Percentiles rank a stretch among this genome's conserved stretches.
Conservation (phyloP, 2,113 vertebrate species). For the Platycercus adscitus region DNA sequence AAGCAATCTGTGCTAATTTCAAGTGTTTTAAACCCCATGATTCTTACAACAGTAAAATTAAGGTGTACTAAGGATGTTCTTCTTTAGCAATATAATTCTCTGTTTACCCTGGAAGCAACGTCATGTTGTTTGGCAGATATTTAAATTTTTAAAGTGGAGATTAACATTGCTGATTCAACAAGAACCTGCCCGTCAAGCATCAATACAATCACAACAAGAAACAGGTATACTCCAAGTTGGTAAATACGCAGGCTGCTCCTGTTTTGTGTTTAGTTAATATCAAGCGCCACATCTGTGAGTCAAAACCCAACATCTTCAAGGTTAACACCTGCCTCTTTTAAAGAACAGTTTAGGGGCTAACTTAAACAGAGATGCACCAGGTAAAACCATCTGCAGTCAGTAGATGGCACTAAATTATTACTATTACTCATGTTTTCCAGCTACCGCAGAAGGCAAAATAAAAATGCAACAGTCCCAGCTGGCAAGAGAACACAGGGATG, state of each 20-base stretch:
- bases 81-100: not conserved
- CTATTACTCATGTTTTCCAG: not conserved
- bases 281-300: too few species aligned
- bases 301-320: not conserved
- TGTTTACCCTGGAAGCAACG: not conserved
- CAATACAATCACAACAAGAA: not conserved
- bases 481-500: rapidly evolving
- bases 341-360: not conserved
- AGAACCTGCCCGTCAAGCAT: not conserved
- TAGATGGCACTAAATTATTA: slow-evolving; percentile 8
- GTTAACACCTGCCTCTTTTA: too few species aligned
- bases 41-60: not conserved
- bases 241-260: not conserved
- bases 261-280: not conserved
- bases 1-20: not conserved
- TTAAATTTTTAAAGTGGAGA: not conserved
- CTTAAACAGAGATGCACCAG: not conserved
- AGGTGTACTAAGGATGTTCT: not conserved
- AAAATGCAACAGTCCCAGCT: not conserved
- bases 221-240: not conserved
- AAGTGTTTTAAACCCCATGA: not conserved
- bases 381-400: not conserved
- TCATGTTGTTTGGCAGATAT: not conserved
- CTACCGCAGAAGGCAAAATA: not conserved
- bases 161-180: not conserved